These are phyloP conservation scores for Isichthys henryi DNA, from an alignment of 2,113 vertebrate species.

Conservation along the genomic window DNA sequence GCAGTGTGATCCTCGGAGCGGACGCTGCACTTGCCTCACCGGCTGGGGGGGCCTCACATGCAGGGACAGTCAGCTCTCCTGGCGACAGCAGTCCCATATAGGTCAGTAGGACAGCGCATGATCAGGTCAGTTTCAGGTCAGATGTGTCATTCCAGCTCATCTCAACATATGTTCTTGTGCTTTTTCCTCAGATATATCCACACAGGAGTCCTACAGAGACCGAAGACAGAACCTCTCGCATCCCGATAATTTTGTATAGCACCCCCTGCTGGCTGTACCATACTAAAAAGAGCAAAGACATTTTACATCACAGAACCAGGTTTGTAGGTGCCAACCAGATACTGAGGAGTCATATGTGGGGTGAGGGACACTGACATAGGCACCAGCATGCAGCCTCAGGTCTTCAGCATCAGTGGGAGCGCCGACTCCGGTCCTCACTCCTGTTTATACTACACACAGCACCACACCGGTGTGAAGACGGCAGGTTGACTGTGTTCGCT, in stretches of 20 bases:
- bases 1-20: constrained; percentile 61
- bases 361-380: neutral
- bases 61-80: constrained; percentile 60
- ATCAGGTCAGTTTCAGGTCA: neutral
- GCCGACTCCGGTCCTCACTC: neutral
- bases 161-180: neutral
- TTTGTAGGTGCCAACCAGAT: neutral
- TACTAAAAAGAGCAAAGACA: neutral
- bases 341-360: neutral
- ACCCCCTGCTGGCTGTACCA: constrained; percentile 11
- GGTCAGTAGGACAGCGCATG: neutral
- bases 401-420: neutral
- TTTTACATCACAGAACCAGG: neutral
- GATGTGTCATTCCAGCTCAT: neutral
- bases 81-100: neutral
- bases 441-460: neutral
- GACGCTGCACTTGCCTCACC: constrained; percentile 69
- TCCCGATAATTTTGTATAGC: constrained; percentile 47
- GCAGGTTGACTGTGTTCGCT: neutral
- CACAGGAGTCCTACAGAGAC: constrained; percentile 25
- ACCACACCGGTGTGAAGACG: neutral
- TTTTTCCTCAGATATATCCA: constrained; percentile 45
- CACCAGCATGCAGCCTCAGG: neutral
- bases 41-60: constrained; percentile 68
- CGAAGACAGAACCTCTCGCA: constrained; percentile 26